These are phyloP conservation scores for Progne subis DNA, from an alignment of 2,113 vertebrate genomes.

Conservation along the genomic window DNA sequence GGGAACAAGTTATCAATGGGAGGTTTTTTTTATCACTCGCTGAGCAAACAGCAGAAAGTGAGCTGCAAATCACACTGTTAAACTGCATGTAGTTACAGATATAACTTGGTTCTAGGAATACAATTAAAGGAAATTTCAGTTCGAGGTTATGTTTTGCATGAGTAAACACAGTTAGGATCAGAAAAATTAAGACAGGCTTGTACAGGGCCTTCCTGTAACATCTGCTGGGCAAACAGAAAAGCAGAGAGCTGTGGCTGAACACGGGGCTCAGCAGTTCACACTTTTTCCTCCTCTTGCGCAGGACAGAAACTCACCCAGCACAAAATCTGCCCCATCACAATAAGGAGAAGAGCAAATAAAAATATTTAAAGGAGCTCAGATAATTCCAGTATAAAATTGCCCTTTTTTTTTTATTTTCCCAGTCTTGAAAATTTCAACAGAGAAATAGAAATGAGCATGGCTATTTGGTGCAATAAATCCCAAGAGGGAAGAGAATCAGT, in stretches of 20 bases:
- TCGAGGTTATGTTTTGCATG: background rate
- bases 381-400: background rate
- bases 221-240: background rate
- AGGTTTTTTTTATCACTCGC: background rate
- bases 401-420: background rate
- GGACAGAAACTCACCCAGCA: background rate
- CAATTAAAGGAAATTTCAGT: background rate
- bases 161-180: background rate
- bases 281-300: background rate
- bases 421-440: background rate
- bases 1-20: background rate
- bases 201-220: background rate
- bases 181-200: background rate
- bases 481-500: background rate
- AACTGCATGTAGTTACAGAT: background rate
- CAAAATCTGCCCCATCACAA: background rate
- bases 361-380: background rate
- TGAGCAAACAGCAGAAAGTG: background rate
- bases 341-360: background rate
- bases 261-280: background rate
- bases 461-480: slow-evolving; percentile 17
- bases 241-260: background rate
- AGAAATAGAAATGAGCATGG: background rate
- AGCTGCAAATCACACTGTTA: background rate
- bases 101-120: background rate